Evolutionary conservation across 2,797 vertebrate species (phyloP), one percentile per base, ranked within the genome.

Genomic region (Myotis vivesi): DNA sequence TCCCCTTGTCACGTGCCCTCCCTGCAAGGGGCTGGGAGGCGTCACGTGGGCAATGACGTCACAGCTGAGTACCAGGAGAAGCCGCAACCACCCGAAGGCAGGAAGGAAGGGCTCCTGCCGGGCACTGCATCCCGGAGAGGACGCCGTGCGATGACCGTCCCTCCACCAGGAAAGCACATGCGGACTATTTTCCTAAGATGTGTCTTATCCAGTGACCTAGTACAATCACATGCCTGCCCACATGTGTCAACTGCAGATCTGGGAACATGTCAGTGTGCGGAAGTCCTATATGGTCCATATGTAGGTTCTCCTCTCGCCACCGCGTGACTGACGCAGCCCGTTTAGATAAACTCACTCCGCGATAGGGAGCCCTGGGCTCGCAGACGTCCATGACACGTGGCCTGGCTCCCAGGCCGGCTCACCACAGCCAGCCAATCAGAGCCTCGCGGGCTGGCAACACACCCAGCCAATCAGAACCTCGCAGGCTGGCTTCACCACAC

Each of bases 361-460:
- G 33, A 79, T 49, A 62, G 41, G 57, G 68, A 95, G 51, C 5
- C 23, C 33, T 84, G 20, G 33, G 30, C 15, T 71, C 55, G 19
- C 5, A 86, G 64, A 46, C 2, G 53, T 4, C 83, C 57, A 75
- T 81, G 72, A 87, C 13, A 46, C 20, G 23, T 77, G 83, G 15
- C 20, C 72, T 23, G 77, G 62, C 55, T 87, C 44, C 44, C 68
- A 15, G 69, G 46, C 80, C 38, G 10, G 91, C 62, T 94, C 95
- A 94, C 87, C 89, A 87, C 89, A 93, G 57, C 79, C 89, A 95
- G 49, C 49, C 49, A 51, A 51, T 80, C 83, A 68, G 82, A 95
- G 46, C 83, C 49, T 49, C 49, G 4, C 86, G 84, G 13, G 4
- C 46, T 49, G 46, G 46, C 46, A 13, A 12, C 46, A 49, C 46